Conservation (phyloP, 2,888 invertebrate genomes). For the Atrina japonica region DNA sequence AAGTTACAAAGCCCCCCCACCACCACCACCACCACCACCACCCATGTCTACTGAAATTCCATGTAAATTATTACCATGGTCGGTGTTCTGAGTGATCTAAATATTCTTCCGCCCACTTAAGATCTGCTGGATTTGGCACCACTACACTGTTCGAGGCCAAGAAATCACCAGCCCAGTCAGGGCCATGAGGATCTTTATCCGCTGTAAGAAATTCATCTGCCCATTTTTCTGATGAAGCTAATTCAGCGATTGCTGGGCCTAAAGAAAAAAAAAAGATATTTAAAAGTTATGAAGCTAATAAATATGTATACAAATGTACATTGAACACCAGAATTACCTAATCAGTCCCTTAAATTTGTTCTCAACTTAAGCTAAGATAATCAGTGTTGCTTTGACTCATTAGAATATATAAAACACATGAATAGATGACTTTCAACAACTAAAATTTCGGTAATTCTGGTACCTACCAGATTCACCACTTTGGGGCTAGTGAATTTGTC, state of each 20-base stretch:
- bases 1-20: too few relatives aligned
- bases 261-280: constrained; percentile 24
- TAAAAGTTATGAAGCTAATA: not conserved
- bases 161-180: constrained; percentile 73
- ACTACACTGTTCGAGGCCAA: constrained; percentile 43
- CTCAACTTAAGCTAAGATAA: too few relatives aligned
- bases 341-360: too few relatives aligned
- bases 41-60: too few relatives aligned
- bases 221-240: constrained; percentile 77
- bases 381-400: too few relatives aligned
- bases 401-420: too few relatives aligned
- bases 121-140: constrained; percentile 50
- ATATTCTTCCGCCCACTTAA: constrained; percentile 85
- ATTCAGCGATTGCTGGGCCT: constrained; percentile 79
- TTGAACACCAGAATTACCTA: too few relatives aligned
- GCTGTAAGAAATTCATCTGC: constrained; percentile 76
- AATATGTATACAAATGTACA: not conserved
- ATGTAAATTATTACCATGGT: constrained; percentile 62
- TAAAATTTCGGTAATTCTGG: too few relatives aligned
- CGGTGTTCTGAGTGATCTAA: constrained; percentile 69
- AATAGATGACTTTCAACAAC: too few relatives aligned
- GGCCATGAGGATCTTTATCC: constrained; percentile 53
- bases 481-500: too few relatives aligned
- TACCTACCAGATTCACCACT: too few relatives aligned
- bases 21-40: too few relatives aligned